These are phyloP conservation scores for Lutjanus campechanus DNA, from an alignment of 2,797 vertebrate species.

Conservation along the genomic window DNA sequence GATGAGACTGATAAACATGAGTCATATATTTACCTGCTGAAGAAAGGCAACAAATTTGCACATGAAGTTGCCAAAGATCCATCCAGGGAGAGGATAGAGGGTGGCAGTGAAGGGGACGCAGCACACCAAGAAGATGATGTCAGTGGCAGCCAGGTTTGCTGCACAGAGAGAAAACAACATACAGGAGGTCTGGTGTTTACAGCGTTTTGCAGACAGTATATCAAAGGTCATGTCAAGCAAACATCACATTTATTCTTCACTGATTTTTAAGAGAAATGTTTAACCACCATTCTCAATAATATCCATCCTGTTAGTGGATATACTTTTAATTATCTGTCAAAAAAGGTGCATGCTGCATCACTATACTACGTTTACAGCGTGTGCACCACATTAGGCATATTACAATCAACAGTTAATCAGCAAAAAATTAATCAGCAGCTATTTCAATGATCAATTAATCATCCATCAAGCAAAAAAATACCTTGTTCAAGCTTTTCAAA, in stretches of 20 bases:
- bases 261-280: neutral
- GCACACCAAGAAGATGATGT: constrained; percentile 90
- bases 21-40: constrained; percentile 83
- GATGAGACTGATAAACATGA: neutral
- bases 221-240: neutral
- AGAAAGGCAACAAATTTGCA: constrained; percentile 90
- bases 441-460: neutral
- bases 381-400: neutral
- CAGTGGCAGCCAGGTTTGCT: constrained; percentile 89
- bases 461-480: too few relatives aligned
- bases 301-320: neutral
- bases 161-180: constrained; percentile 47
- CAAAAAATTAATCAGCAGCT: neutral
- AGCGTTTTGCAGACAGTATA: neutral
- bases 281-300: neutral
- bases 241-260: neutral
- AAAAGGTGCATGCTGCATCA: neutral
- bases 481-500: too few relatives aligned
- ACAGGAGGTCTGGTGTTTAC: neutral
- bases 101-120: constrained; percentile 90
- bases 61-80: constrained; percentile 91
- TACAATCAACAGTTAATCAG: neutral
- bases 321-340: neutral
- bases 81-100: constrained; percentile 89
- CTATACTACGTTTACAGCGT: neutral